Base-by-base conservation (phyloP, 2,888 invertebrate species). In the Stenoptilia bipunctidactyla region DNA sequence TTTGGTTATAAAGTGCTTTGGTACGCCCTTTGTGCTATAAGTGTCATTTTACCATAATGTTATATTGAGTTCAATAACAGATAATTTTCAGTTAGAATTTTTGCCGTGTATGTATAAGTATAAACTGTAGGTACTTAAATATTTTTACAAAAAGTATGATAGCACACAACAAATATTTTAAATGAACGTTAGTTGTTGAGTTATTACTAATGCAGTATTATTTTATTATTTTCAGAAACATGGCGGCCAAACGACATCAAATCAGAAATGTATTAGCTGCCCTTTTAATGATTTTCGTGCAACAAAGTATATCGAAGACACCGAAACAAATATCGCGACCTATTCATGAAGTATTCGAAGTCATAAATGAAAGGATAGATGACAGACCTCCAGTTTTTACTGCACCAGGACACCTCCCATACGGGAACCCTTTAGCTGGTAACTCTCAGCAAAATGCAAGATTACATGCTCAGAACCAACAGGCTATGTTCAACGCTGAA, bases 401-500 rank as follows among this genome's bases (percentile, higher is more conserved):
- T 6, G 54, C 33, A 5, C 56, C 56, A 2, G 60, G 55, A 1
- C 50, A 46, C 1, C 38, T 75, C 1, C 73, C 72, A 0, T 82
- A 79, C 34, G 71, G 72, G 0, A 84, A 84, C 27, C 83, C 83
- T 0, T 46, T 84, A 39, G 79, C 74, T 35, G 80, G 76, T 0
- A 77, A 80, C 45, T 69, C 76, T 0, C 60, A 65, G 47, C 68
- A 74, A 40, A 79, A 74, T 47, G 75, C 76, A 0, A 73, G 67
- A 49, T 48, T 74, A 2, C 80, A 84, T 45, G 75, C 77, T 0
- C 66, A 75, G 43, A 79, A 82, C 37, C 85, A 85, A 47, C 84
- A 83, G 54, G 83, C 77, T 0, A 83, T 84, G 79, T 85, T 79
- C 43, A 73, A 83, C 37, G 80, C 80, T 1, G 84, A 84, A 47